Conservation (phyloP, 1,140 invertebrate species). For the Drosophila malerkotliana region DNA sequence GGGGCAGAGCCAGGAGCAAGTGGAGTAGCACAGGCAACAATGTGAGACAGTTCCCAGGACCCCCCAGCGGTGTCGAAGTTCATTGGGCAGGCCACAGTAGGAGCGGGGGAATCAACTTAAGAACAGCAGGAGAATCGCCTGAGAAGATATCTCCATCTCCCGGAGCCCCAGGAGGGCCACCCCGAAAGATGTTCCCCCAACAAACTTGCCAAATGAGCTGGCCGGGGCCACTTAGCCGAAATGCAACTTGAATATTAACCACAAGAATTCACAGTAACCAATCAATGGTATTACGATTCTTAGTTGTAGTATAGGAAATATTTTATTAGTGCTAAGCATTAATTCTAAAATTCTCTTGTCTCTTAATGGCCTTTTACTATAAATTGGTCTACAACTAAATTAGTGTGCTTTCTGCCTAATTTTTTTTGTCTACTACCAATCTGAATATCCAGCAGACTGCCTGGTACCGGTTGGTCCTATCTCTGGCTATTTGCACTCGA, state of each 20-base stretch:
- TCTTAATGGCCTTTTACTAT: background rate
- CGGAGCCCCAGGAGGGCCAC: constrained; percentile 15
- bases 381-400: constrained; percentile 1
- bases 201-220: constrained; percentile 42
- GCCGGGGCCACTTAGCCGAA: constrained; percentile 6
- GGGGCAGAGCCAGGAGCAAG: constrained; percentile 21
- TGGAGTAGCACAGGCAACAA: constrained; percentile 47
- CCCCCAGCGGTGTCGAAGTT: constrained; percentile 34
- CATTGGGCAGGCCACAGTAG: constrained; percentile 25
- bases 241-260: background rate
- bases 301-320: too few relatives aligned
- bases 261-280: background rate
- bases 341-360: background rate
- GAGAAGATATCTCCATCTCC: constrained; percentile 14
- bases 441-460: constrained; percentile 4
- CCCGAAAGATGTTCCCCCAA: constrained; percentile 25
- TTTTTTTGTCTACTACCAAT: background rate
- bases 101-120: background rate
- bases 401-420: background rate
- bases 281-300: background rate
- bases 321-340: background rate
- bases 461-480: constrained; percentile 61
- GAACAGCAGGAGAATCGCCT: constrained; percentile 7
- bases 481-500: constrained; percentile 77
- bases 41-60: constrained; percentile 49